phyloP scores from a whole-genome alignment of 2,113 vertebrate genomes.

The Neolamprologus tretocephalus region DNA sequence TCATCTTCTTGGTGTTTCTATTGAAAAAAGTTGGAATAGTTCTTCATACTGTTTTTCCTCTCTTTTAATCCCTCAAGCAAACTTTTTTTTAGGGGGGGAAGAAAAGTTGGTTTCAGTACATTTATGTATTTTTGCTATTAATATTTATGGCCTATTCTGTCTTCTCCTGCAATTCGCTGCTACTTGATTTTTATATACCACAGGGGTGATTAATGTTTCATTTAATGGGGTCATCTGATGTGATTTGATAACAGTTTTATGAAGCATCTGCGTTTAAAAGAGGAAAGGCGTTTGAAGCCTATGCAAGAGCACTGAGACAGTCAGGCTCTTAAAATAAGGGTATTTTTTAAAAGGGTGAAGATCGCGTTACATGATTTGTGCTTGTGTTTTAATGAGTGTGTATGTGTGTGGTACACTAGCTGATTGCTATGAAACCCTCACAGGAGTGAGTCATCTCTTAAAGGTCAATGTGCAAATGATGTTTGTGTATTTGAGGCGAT shows the following conservation, averaged over 20 bases:
- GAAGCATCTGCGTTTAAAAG: background rate
- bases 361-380: background rate
- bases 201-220: background rate
- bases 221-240: background rate
- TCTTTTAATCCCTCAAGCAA: background rate
- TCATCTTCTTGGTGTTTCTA: background rate
- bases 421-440: conserved; percentile 25
- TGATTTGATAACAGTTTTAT: background rate
- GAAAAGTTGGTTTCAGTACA: background rate
- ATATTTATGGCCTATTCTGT: background rate
- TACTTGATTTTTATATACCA: background rate
- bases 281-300: background rate
- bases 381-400: background rate
- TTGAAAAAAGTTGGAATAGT: background rate
- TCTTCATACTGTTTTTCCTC: background rate
- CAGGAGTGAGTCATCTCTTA: conserved; percentile 39
- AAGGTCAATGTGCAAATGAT: conserved; percentile 49
- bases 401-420: background rate
- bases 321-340: background rate
- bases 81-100: background rate
- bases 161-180: background rate
- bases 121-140: background rate
- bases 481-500: conserved; percentile 20
- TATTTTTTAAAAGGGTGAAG: background rate
- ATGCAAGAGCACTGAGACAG: background rate